These are phyloP conservation scores for Crypturellus tataupa DNA, from an alignment of 2,797 vertebrate genomes.

Conservation along the genomic window DNA sequence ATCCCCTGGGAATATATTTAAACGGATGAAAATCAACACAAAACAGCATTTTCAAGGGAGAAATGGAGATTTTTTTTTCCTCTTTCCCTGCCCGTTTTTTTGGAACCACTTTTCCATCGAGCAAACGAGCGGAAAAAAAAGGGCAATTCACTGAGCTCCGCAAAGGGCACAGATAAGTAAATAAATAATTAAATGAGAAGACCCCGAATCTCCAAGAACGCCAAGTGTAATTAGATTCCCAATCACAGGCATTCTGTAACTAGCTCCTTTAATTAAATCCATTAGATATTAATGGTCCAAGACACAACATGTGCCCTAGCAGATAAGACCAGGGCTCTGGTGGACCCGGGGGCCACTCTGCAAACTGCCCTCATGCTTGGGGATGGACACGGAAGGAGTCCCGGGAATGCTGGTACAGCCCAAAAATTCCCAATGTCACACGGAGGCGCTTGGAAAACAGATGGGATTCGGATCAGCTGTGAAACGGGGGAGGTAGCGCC, in stretches of 20 bases:
- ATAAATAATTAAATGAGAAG: not conserved
- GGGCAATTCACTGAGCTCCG: not conserved
- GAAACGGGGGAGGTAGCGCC: not conserved
- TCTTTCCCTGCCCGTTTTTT: not conserved
- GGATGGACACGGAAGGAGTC: no score
- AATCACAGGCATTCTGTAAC: not conserved
- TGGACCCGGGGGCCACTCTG: not conserved
- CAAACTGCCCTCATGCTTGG: not conserved
- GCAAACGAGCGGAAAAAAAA: not conserved
- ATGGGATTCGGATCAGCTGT: not conserved
- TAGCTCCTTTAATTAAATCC: not conserved
- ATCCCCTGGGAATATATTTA: conserved; percentile 40
- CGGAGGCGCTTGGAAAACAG: not conserved
- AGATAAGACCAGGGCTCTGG: no score
- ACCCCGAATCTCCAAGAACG: not conserved
- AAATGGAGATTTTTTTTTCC: not conserved
- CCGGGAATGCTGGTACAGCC: not conserved
- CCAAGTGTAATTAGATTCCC: not conserved
- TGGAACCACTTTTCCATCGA: not conserved
- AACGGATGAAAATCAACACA: conserved; percentile 61
- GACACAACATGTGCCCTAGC: no score
- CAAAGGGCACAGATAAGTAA: not conserved
- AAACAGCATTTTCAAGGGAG: not conserved
- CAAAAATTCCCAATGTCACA: not conserved
- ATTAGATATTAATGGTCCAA: not conserved